Conservation (phyloP, 2,888 invertebrate species). For the Vanessa cardui region DNA sequence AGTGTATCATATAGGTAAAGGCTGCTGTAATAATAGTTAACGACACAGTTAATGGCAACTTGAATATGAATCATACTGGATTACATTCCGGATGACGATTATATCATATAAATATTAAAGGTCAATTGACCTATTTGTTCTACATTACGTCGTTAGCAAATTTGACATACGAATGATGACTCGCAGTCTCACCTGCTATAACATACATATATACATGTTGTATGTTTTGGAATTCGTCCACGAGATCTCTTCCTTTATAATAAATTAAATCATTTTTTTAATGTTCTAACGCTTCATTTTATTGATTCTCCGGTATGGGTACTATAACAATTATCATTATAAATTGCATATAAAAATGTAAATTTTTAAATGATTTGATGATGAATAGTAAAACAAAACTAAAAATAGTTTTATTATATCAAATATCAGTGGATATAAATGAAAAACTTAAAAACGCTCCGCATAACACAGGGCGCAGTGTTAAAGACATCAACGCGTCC, state of each 20-base stretch:
- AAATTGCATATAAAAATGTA: neutral
- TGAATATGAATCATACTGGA: neutral
- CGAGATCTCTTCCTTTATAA: no score
- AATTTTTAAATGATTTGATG: neutral
- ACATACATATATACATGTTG: no score
- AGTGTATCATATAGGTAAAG: neutral
- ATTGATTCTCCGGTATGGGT: neutral
- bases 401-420: neutral
- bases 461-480: slow-evolving; percentile 15
- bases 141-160: neutral
- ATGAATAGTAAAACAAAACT: neutral
- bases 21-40: neutral
- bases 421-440: neutral
- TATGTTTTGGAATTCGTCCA: no score
- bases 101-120: slow-evolving; percentile 7
- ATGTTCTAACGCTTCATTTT: neutral
- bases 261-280: no score
- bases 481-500: slow-evolving; percentile 33
- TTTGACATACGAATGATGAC: no score
- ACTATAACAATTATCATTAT: neutral
- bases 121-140: slow-evolving; percentile 8
- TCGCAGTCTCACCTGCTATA: no score
- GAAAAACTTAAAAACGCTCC: neutral
- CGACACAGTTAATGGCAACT: neutral
- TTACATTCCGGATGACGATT: neutral